Evolutionary conservation across 1,140 invertebrate species (phyloP), one percentile per base, ranked within the genome.

Genomic region (Dryas iulia): DNA sequence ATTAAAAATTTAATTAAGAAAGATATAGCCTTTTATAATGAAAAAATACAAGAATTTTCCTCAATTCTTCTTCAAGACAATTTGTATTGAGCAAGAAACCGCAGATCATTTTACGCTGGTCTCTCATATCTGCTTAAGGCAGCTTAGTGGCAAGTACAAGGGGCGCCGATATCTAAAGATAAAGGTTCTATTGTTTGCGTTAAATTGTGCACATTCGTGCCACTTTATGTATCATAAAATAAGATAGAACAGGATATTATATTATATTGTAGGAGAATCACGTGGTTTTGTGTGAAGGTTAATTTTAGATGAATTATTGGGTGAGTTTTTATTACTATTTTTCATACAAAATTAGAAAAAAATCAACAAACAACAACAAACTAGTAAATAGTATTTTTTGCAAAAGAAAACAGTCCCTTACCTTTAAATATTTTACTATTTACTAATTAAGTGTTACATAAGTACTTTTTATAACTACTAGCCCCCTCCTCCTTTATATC

Each of bases 151-250:
- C 39, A 47, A 47, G 39, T 21, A 47, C 39, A 47, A 21, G 39
- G 39, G 39, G 39, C 39, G 14, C 39, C 39, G 14, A 47, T 47
- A 47, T 47, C 39, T n/a, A 21, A 47, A 47, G 39, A 47, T 47
- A 47, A 47, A 21, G 39, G 39, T 47, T 47, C 39, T 47, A 47
- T 47, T 47, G 39, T 47, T 47, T 47, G 39, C 14, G 39, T 47
- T 47, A 47, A 47, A 47, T 47, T 47, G 39, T 47, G 39, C 39
- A 47, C 18, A 47, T 21, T 47, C 39, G 18, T 47, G 39, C 39
- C 39, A 47, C 39, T 21, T 47, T 47, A 47, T 47, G 39, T 47
- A 21, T 47, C 39, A 21, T 47, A 47, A 21, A 10, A 21, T 47
- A 10, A 18, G 39, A 47, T 47, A 47, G 33, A 39, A 39, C 8